Evolutionary conservation across 2,113 vertebrate species (phyloP).

Genomic region (Ammodytes dubius): DNA sequence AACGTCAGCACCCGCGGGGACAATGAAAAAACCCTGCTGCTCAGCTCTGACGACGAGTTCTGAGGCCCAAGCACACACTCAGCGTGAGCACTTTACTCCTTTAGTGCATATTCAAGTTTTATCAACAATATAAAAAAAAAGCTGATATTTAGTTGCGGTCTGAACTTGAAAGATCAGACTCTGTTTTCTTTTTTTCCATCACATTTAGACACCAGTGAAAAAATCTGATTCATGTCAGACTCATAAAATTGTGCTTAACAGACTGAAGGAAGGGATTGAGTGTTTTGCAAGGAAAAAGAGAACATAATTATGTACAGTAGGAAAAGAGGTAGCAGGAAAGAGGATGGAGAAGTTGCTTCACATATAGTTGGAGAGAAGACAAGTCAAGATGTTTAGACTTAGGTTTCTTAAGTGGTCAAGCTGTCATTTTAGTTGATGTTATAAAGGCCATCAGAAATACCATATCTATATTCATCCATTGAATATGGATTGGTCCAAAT

Average conservation of each 20-base stretch:
- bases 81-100: constrained; percentile 12
- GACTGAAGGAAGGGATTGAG: background rate
- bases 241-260: background rate
- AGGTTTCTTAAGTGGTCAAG: constrained; percentile 12
- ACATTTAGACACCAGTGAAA: constrained; percentile 26
- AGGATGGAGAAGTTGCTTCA: background rate
- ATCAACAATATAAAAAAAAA: constrained; percentile 34
- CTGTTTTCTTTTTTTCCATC: background rate
- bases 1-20: constrained; percentile 88
- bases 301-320: background rate
- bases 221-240: constrained; percentile 25
- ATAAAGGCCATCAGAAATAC: constrained; percentile 34
- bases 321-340: background rate
- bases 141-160: constrained; percentile 36
- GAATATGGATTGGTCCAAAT: constrained; percentile 38
- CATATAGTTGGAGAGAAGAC: constrained; percentile 15
- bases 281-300: constrained; percentile 19
- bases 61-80: constrained; percentile 80
- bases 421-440: constrained; percentile 30
- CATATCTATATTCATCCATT: background rate
- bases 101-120: constrained; percentile 11
- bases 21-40: constrained; percentile 93
- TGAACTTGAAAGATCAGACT: constrained; percentile 21
- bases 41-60: constrained; percentile 96
- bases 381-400: constrained; percentile 12